Evolutionary conservation across 2,113 vertebrate genomes (phyloP).

Genomic region (Elanus axillaris): DNA sequence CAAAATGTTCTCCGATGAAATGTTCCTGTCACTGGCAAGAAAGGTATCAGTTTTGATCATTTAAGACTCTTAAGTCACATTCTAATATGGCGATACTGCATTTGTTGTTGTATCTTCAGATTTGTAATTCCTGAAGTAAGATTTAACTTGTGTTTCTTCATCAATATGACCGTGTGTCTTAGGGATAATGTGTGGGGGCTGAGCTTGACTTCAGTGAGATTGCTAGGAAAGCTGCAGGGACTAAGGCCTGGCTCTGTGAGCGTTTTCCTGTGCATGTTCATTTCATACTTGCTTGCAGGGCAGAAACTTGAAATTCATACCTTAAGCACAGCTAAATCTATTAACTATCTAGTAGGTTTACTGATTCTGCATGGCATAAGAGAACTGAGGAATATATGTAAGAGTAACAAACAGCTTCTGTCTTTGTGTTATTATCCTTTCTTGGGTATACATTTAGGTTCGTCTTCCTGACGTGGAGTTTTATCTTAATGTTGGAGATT

Average conservation of each 20-base stretch:
- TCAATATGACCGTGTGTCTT: not conserved
- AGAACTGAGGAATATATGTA: not conserved
- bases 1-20: conserved; percentile 97
- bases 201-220: not conserved
- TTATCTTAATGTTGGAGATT: conserved; percentile 92
- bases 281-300: not conserved
- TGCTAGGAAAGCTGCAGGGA: not conserved
- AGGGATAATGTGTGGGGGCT: not conserved
- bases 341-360: not conserved
- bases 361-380: not conserved
- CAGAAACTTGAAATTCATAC: not conserved
- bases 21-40: conserved; percentile 85
- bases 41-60: conserved; percentile 76
- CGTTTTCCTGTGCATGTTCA: not conserved
- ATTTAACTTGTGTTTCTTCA: not conserved
- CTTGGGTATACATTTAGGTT: conserved; percentile 70
- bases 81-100: not conserved
- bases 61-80: not conserved
- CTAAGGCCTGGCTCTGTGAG: rapidly evolving
- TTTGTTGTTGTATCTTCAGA: not conserved
- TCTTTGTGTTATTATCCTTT: not conserved
- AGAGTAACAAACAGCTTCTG: not conserved
- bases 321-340: not conserved
- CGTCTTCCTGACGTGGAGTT: conserved; percentile 86
- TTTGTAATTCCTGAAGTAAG: not conserved